Evolutionary conservation across 1,140 invertebrate species (phyloP), one percentile per base, ranked within the genome.

Genomic region (Hydropsyche tenuis): DNA sequence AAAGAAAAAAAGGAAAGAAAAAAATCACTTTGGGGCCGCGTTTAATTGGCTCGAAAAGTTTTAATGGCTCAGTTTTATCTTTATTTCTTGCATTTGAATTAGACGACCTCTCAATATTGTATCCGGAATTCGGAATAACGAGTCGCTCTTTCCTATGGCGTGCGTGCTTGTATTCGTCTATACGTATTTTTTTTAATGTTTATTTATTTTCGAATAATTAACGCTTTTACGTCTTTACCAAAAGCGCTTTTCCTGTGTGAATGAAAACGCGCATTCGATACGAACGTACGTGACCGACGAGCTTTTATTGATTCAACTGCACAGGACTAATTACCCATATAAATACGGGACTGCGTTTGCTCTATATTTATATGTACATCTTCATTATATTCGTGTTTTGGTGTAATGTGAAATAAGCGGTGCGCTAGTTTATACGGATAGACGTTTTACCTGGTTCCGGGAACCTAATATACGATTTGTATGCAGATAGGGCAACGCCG

Each of bases 401-500:
- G 11, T 7, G 30, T 45, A 43, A 18, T 43, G 30, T 43, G 12
- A 65, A 42, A 65, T 65, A 45, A 42, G 63, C 20, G 7, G 27
- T 63, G n/a, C 20, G 63, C 30, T 65, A 43, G 30, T 65, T 65
- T 43, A 70, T 70, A 18, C 68, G 25, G 12, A 48, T 51, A 42
- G 22, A 60, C 56, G 43, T 51, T 27, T 71, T 73, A 70, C 62
- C 25, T 70, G 65, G 69, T 70, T 69, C 25, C 73, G 25, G 66
- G 76, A 77, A 73, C 64, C 72, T 74, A 74, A 75, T 71, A 73
- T 46, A 37, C 76, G 53, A 77, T 77, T 77, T 71, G 76, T 77
- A 77, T 77, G 76, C 73, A 74, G 73, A 77, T 77, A 66, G 25
- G 65, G 46, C 70, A 42, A 12, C 68, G 73, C 51, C 75, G 71